Base-by-base conservation (phyloP, 2,113 vertebrate species). In the Oostethus manadensis region DNA sequence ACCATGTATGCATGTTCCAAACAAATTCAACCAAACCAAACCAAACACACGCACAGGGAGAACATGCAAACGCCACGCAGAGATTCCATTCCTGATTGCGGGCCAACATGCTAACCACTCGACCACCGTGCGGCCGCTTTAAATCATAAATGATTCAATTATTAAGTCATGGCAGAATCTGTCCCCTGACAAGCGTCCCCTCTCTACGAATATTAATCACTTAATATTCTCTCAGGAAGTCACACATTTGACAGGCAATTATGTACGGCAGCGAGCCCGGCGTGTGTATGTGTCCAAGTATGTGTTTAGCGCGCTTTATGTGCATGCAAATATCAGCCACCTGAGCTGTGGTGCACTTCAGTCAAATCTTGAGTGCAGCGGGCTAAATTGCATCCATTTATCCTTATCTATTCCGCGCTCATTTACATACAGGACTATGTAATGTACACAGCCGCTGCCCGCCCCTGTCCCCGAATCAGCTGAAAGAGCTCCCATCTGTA, bases 161-260 rank as follows among this genome's bases (percentile, higher is more conserved):
- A 33, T 33, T 7, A 33, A 7, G 29, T 33, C 29, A 33, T 33
- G 29, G 29, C 1, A 6, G 29, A 33, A 33, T 33, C 29, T 33
- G 26, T 26, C 17, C 10, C 50, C 8, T 16, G 23, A 16, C 50
- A 15, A n/a, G 2, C 10, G 11, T 14, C 2, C 6, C 70, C 40
- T 64, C 54, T 57, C 29, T 51, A 16, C 56, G 47, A 83, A 84
- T 85, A 84, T 84, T 79, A 86, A 87, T 86, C 76, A 81, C 56
- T 73, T 82, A 49, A 82, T 84, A 82, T 83, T 77, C 80, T 75
- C 58, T 47, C 66, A 82, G 80, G 68, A 76, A 84, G 76, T 76
- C 81, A 62, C 55, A 71, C 66, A 58, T 69, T 71, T 85, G 87
- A 86, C 87, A 89, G 82, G 81, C 80, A 79, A 86, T 88, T 86